These are phyloP conservation scores for Gari tellinella DNA, from an alignment of 2,888 invertebrate genomes.

Conservation along the genomic window DNA sequence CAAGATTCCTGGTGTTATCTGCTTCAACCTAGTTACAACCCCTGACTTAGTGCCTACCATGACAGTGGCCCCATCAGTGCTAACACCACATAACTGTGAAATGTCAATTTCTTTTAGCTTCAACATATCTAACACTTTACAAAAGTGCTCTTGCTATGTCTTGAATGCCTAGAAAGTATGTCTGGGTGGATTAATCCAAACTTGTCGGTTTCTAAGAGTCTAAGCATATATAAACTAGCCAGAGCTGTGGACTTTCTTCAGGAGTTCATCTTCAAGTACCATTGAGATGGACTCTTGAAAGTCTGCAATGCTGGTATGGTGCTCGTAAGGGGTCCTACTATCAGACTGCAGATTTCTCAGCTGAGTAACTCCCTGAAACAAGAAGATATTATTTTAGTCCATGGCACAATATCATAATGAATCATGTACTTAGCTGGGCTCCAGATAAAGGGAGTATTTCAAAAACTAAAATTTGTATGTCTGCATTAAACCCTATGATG, in stretches of 20 bases:
- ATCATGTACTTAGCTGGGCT: too few relatives aligned
- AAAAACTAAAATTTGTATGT: too few relatives aligned
- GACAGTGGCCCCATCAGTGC: constrained; percentile 40
- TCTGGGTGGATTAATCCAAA: background rate
- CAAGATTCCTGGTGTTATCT: background rate
- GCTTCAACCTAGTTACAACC: constrained; percentile 11
- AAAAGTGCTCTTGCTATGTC: constrained; percentile 13
- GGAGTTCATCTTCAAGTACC: background rate
- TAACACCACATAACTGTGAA: constrained; percentile 27
- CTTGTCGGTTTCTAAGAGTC: constrained; percentile 1
- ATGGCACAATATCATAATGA: too few relatives aligned
- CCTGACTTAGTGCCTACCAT: constrained; percentile 34
- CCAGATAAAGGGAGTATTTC: too few relatives aligned
- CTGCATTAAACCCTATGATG: too few relatives aligned
- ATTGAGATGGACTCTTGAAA: too few relatives aligned
- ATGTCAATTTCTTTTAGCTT: constrained; percentile 19
- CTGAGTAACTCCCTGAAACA: constrained; percentile 11
- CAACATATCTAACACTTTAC: constrained; percentile 4
- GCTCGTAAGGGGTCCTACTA: constrained; percentile 5
- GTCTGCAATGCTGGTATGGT: constrained; percentile 2
- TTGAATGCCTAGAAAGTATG: constrained; percentile 22
- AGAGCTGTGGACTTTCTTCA: background rate
- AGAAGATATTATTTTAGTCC: too few relatives aligned
- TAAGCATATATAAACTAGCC: constrained; percentile 7
- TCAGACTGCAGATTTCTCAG: constrained; percentile 8